phyloP scores from a whole-genome alignment of 2,113 vertebrate species.

The Gymnogyps californianus region DNA sequence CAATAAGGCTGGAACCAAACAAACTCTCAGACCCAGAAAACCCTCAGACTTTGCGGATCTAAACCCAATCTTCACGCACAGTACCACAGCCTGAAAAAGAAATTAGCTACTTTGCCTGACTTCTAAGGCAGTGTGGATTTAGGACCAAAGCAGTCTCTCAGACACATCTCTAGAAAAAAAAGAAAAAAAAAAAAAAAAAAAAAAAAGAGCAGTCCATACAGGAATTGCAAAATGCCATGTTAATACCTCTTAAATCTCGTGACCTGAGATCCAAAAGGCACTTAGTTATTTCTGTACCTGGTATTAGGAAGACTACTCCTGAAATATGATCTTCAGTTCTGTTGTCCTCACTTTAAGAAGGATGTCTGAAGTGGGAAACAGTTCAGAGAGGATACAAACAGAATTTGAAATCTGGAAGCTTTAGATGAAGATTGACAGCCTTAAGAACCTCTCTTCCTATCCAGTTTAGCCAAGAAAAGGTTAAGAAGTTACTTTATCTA shows the following conservation, averaged over 20 bases:
- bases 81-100: not conserved
- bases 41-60: not conserved
- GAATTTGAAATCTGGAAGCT: not conserved
- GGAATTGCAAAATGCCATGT: not conserved
- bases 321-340: not conserved
- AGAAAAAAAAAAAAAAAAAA: not conserved
- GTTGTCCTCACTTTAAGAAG: not conserved
- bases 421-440: not conserved
- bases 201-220: not conserved
- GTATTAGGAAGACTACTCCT: not conserved
- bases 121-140: not conserved
- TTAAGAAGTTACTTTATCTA: conserved; percentile 40
- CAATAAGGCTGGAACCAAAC: not conserved
- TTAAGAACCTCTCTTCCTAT: not conserved
- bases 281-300: not conserved
- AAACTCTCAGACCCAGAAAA: not conserved
- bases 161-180: not conserved
- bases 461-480: conserved; percentile 30
- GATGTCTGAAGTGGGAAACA: not conserved
- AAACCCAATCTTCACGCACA: not conserved
- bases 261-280: not conserved
- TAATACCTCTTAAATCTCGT: not conserved
- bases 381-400: not conserved
- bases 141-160: not conserved
- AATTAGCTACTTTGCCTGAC: not conserved